Evolutionary conservation across 2,888 invertebrate species (phyloP), one percentile per base, ranked within the genome.

Genomic region (Tuta absoluta): DNA sequence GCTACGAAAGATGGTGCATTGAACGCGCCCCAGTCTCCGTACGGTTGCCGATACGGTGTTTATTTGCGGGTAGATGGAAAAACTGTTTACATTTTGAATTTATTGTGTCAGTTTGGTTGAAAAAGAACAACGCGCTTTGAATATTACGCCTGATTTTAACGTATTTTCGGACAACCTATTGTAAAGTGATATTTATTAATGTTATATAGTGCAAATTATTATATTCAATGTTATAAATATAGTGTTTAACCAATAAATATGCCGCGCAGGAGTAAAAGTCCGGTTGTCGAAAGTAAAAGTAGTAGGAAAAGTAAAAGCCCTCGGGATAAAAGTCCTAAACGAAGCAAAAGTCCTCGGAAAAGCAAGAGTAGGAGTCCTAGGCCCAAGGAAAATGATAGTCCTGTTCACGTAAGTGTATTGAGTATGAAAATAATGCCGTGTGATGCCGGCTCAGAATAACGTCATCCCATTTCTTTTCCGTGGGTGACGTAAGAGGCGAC

Each of bases 181-280:
- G 4, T 33, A 33, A 3, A 8, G 33, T 33, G 33, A 33, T 33
- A 3, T 1, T 41, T 41, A 41, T 41, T 41, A 33, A 33, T 41
- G 8, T 14, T 41, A 2, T 41, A 41, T 33, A 8, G 33, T 8
- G 10, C 1, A 41, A 41, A 14, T 41, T 0, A n/a, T 41, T 49
- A 21, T 49, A 19, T 49, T 49, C 3, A 49, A 8, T 19, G 19
- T 49, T 21, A 12, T 21, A 23, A 19, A 12, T 21, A 23, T 5
- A 19, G 49, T 49, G 49, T 8, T 49, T 4, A 19, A 19, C 7
- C 7, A 28, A 28, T 33, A 51, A 51, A 51, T 49, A 61, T 61
- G 61, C 61, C 48, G 28, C 61, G 61, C 17, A 2, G 33, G 5
- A 49, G 49, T 12, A 56, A 57, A 57, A 63, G 45, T 24, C 56